Conservation (phyloP, 2,888 invertebrate genomes). For the Drosophila leonis region DNA sequence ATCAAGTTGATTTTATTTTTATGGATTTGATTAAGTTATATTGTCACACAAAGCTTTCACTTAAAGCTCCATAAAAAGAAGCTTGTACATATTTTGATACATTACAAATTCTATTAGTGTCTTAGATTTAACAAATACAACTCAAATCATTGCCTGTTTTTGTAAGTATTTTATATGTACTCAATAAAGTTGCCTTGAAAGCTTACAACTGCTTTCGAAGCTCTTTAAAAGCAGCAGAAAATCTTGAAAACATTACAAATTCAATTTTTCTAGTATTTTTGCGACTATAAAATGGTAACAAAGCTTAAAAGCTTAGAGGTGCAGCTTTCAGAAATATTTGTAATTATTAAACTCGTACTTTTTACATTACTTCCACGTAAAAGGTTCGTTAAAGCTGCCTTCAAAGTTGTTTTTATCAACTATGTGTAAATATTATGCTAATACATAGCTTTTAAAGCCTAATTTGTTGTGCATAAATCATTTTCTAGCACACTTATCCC, state of each 20-base stretch:
- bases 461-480: background rate
- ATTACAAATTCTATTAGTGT: background rate
- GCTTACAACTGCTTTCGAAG: background rate
- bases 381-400: too few species aligned
- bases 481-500: conserved; percentile 1
- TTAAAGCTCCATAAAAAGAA: background rate
- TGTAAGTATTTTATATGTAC: background rate
- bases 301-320: background rate
- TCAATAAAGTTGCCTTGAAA: background rate
- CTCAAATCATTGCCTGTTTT: background rate
- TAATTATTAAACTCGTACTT: background rate
- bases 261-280: too few species aligned
- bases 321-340: background rate
- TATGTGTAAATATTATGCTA: background rate
- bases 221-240: background rate
- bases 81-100: too few species aligned
- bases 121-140: background rate
- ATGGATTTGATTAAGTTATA: too few species aligned
- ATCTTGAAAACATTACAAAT: too few species aligned
- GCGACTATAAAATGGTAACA: background rate
- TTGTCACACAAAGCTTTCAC: background rate
- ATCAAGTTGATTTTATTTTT: too few species aligned
- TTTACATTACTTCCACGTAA: background rate
- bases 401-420: too few species aligned
- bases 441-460: too few species aligned